These are phyloP conservation scores for Eupithecia tripunctaria DNA, from an alignment of 2,888 invertebrate genomes.

Conservation along the genomic window DNA sequence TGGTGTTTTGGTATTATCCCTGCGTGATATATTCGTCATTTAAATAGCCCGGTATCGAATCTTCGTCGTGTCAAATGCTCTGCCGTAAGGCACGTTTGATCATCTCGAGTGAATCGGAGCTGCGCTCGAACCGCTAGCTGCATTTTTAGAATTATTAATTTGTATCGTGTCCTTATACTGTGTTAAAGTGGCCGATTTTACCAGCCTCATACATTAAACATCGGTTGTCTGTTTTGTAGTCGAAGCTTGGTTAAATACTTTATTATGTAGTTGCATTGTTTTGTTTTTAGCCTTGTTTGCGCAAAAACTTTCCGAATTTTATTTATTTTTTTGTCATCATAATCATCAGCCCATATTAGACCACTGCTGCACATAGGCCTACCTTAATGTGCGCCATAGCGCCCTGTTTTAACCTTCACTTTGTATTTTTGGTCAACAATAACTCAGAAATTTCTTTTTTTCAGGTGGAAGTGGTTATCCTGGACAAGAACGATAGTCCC, in stretches of 20 bases:
- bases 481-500: conserved; percentile 98
- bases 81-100: conserved; percentile 59
- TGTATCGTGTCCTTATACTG: conserved; percentile 76
- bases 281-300: conserved; percentile 44
- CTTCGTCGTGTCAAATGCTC: conserved; percentile 53
- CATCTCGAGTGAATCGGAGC: conserved; percentile 55
- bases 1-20: conserved; percentile 12
- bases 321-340: not conserved
- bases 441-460: conserved; percentile 45
- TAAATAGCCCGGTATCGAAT: conserved; percentile 32
- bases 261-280: conserved; percentile 64
- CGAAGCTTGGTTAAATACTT: conserved; percentile 54
- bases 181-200: conserved; percentile 77
- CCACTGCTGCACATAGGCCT: not conserved
- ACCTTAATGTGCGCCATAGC: not conserved
- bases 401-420: not conserved
- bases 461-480: conserved; percentile 93
- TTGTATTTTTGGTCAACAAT: not conserved
- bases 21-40: conserved; percentile 33
- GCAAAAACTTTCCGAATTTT: not conserved
- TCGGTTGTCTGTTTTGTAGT: conserved; percentile 66
- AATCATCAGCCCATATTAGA: not conserved
- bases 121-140: conserved; percentile 65
- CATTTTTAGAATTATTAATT: conserved; percentile 84
- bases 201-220: conserved; percentile 79